Evolutionary conservation across 2,888 invertebrate species (phyloP).

Genomic region (Slavum lentiscoides): DNA sequence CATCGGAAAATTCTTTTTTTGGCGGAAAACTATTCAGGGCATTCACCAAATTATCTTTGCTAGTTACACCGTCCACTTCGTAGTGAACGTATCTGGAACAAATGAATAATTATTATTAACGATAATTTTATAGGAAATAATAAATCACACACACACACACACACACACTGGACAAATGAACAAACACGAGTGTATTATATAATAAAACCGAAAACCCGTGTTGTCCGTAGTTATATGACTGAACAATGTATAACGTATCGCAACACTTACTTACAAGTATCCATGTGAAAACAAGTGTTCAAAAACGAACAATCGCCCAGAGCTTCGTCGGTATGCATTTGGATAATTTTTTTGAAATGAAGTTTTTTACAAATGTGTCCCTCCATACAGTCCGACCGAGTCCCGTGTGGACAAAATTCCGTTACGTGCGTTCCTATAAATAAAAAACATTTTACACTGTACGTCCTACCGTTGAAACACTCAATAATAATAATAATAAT

Average conservation of each 20-base stretch:
- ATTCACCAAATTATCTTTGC: constrained; percentile 50
- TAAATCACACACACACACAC: not conserved
- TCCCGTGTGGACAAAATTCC: constrained; percentile 97
- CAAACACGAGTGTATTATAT: too few relatives aligned
- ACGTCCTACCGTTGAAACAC: too few relatives aligned
- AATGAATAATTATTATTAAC: not conserved
- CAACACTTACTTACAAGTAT: constrained; percentile 81
- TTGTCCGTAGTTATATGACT: not conserved
- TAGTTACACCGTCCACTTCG: constrained; percentile 79
- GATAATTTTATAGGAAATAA: constrained; percentile 3
- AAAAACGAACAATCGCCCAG: constrained; percentile 96
- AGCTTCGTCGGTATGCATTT: constrained; percentile 90
- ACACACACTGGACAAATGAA: not conserved
- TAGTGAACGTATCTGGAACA: constrained; percentile 87
- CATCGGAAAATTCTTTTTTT: constrained; percentile 53
- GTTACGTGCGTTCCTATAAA: constrained; percentile 76
- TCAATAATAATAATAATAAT: too few relatives aligned
- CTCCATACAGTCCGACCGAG: constrained; percentile 78
- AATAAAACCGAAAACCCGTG: not conserved
- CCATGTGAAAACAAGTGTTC: constrained; percentile 99
- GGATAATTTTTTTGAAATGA: constrained; percentile 96
- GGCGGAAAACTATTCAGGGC: constrained; percentile 40
- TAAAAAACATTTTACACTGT: not conserved
- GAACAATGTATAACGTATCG: not conserved
- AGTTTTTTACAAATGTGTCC: constrained; percentile 74